phyloP scores from a whole-genome alignment of 2,113 vertebrate genomes.

The Peromyscus polionotus region DNA sequence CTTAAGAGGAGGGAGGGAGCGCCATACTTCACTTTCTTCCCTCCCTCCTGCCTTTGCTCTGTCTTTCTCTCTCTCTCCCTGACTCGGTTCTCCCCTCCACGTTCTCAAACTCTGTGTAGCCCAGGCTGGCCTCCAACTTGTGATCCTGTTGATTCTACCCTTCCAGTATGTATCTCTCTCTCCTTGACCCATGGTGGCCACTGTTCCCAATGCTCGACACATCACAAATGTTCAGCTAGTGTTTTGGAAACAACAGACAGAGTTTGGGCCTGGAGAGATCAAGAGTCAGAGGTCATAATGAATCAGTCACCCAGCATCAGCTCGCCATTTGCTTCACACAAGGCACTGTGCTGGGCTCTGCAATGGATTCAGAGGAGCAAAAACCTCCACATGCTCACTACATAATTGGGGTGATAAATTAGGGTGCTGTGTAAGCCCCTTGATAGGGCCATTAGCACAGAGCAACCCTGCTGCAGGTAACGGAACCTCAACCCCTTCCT shows the following conservation, averaged over 20 bases:
- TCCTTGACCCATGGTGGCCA: neutral
- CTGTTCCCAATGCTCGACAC: neutral
- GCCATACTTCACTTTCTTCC: neutral
- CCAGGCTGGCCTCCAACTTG: accelerated
- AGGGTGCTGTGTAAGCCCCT: accelerated
- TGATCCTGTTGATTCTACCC: no score
- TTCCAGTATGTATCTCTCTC: accelerated
- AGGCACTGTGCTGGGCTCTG: neutral
- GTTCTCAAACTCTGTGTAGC: neutral
- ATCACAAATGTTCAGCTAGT: neutral
- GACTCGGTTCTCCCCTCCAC: neutral
- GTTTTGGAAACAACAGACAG: neutral
- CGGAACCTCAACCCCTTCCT: neutral
- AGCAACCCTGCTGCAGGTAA: accelerated
- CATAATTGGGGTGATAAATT: neutral
- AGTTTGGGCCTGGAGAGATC: neutral
- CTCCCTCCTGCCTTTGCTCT: neutral
- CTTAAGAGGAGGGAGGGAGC: neutral
- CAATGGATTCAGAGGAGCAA: neutral
- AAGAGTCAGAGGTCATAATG: accelerated
- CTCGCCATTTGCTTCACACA: accelerated
- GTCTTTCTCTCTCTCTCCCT: neutral
- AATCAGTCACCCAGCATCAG: accelerated
- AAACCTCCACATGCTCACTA: accelerated
- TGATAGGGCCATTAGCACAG: accelerated